Percentiles rank a stretch among this genome's conserved stretches.
phyloP scores from a whole-genome alignment of 1,140 invertebrate genomes.

The Drosophila sproati region DNA sequence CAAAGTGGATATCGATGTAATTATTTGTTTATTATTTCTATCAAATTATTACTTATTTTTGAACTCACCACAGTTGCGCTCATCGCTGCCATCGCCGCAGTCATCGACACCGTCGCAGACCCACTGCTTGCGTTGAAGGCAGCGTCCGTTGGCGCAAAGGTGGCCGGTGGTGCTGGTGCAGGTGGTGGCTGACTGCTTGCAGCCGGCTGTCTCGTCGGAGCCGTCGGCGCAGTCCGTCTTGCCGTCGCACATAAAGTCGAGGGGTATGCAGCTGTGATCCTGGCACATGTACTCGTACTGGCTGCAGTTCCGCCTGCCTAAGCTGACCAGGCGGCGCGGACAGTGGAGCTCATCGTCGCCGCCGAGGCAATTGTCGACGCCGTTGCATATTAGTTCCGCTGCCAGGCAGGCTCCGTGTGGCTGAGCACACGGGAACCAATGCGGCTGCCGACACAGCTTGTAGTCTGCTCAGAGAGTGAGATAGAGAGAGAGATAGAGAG shows the following conservation, averaged over 20 bases:
- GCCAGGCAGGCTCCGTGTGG: slow-evolving; percentile 84
- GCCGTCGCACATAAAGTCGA: slow-evolving; percentile 89
- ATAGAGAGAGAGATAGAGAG: too few relatives aligned
- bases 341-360: slow-evolving; percentile 85
- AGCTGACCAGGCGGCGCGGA: slow-evolving; percentile 14
- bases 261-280: slow-evolving; percentile 88
- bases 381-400: slow-evolving; percentile 84
- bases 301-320: slow-evolving; percentile 79
- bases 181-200: slow-evolving; percentile 70
- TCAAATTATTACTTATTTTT: background rate
- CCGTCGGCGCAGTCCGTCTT: slow-evolving; percentile 91
- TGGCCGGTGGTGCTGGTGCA: slow-evolving; percentile 63
- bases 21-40: too few relatives aligned
- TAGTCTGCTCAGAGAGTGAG: slow-evolving; percentile 43
- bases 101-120: slow-evolving; percentile 85
- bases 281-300: slow-evolving; percentile 86
- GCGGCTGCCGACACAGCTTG: slow-evolving; percentile 73
- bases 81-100: slow-evolving; percentile 89
- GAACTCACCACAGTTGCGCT: slow-evolving; percentile 87
- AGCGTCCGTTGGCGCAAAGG: slow-evolving; percentile 72
- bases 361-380: slow-evolving; percentile 86
- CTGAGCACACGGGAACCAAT: slow-evolving; percentile 79
- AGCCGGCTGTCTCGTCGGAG: slow-evolving; percentile 89
- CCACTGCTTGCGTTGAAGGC: slow-evolving; percentile 69
- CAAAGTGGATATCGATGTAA: background rate